These are phyloP conservation scores for Xiphydria camelus DNA, from an alignment of 2,888 invertebrate species.

Conservation along the genomic window DNA sequence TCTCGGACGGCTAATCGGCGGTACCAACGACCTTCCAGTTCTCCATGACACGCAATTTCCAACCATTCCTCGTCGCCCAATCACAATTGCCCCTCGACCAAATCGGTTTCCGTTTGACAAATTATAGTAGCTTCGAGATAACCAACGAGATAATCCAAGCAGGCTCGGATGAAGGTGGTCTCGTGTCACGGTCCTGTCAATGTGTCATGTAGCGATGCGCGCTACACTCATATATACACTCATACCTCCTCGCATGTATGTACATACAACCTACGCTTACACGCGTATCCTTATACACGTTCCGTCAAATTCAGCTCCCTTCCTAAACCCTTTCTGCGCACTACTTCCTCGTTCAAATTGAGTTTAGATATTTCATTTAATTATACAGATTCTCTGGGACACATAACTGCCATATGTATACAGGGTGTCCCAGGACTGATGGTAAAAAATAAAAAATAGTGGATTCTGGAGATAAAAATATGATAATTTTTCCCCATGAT, in stretches of 20 bases:
- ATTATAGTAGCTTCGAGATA: slow-evolving; percentile 37
- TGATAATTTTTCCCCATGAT: no score
- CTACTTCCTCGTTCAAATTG: no score
- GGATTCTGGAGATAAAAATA: no score
- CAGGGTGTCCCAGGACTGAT: no score
- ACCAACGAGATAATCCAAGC: slow-evolving; percentile 28
- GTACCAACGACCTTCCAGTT: no score
- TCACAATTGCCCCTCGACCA: slow-evolving; percentile 19
- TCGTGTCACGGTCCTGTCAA: slow-evolving; percentile 34
- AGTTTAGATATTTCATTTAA: no score
- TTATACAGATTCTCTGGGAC: no score
- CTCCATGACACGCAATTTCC: background rate
- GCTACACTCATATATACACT: slow-evolving; percentile 12
- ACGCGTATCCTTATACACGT: background rate
- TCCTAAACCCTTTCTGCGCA: no score
- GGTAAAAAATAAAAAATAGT: no score
- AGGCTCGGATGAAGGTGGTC: slow-evolving; percentile 35
- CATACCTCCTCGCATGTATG: background rate
- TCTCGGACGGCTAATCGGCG: no score
- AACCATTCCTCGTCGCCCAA: slow-evolving; percentile 11
- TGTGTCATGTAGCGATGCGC: slow-evolving; percentile 29
- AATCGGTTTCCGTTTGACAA: slow-evolving; percentile 38
- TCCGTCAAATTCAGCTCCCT: no score
- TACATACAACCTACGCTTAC: background rate
- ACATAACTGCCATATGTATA: no score